Evolutionary conservation across 1,140 invertebrate genomes (phyloP).

Genomic region (Chlorops oryzae): DNA sequence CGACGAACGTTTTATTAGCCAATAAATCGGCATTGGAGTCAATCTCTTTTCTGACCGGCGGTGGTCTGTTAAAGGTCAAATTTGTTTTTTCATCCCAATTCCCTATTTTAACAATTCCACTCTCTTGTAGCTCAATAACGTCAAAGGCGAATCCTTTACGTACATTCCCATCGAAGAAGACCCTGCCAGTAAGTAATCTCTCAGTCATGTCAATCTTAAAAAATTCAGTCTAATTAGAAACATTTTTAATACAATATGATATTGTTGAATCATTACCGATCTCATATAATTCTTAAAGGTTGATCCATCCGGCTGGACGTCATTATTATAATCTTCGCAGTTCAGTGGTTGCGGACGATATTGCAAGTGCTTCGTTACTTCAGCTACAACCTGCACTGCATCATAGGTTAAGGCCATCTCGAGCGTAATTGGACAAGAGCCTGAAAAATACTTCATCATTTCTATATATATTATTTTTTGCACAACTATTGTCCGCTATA

Average conservation of each 20-base stretch:
- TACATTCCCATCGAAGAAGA: conserved; percentile 79
- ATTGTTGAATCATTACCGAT: conserved; percentile 52
- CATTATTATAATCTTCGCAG: conserved; percentile 51
- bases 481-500: conserved; percentile 9
- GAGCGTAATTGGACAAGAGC: conserved; percentile 48
- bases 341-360: conserved; percentile 39
- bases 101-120: conserved; percentile 65
- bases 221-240: not conserved
- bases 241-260: not conserved
- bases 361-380: conserved; percentile 31
- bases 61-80: conserved; percentile 31
- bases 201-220: conserved; percentile 29
- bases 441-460: conserved; percentile 12
- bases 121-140: conserved; percentile 64
- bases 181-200: conserved; percentile 65
- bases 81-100: conserved; percentile 58
- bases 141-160: conserved; percentile 73
- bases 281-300: conserved; percentile 76
- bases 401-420: conserved; percentile 74
- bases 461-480: not conserved
- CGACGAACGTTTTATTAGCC: conserved; percentile 74
- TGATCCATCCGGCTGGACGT: conserved; percentile 54
- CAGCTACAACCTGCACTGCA: conserved; percentile 66
- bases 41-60: conserved; percentile 13
- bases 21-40: conserved; percentile 54